Percentiles rank a stretch among this genome's conserved stretches.
These are phyloP conservation scores for Rhadinocentrus ornatus DNA, from an alignment of 2,797 vertebrate species.

Conservation along the genomic window DNA sequence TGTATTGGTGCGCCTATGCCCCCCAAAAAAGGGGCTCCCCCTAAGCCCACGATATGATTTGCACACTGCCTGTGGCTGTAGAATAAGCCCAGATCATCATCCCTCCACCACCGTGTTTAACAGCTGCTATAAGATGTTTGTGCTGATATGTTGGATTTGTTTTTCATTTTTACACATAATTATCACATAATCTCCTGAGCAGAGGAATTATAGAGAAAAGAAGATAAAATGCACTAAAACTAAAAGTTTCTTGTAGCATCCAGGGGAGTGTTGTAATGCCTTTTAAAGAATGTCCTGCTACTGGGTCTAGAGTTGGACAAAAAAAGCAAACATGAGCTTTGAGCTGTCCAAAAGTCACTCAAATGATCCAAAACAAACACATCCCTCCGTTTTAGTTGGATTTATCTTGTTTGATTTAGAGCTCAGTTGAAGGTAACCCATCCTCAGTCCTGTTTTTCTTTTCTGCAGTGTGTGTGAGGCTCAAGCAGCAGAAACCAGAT, in stretches of 20 bases:
- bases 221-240: too few species aligned
- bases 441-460: neutral
- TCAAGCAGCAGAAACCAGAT: slow-evolving; percentile 30
- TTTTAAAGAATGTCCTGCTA: neutral
- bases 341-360: neutral
- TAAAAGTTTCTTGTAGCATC: neutral
- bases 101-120: too few species aligned
- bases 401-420: neutral
- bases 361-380: neutral
- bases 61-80: too few species aligned
- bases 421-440: neutral
- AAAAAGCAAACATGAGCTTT: slow-evolving; percentile 6
- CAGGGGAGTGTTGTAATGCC: neutral
- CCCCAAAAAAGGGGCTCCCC: too few species aligned
- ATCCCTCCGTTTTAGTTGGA: neutral
- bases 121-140: too few species aligned
- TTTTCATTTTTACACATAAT: too few species aligned
- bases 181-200: too few species aligned
- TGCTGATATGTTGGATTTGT: too few species aligned
- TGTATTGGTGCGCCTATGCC: too few species aligned
- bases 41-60: too few species aligned
- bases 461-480: slow-evolving; percentile 60
- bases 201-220: too few species aligned
- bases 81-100: too few species aligned
- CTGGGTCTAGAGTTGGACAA: neutral